A percentile compares a stretch with the other conserved stretches of the same genome.
Conservation (phyloP, 2,113 vertebrate genomes). For the Ivindomyrus marchei region DNA sequence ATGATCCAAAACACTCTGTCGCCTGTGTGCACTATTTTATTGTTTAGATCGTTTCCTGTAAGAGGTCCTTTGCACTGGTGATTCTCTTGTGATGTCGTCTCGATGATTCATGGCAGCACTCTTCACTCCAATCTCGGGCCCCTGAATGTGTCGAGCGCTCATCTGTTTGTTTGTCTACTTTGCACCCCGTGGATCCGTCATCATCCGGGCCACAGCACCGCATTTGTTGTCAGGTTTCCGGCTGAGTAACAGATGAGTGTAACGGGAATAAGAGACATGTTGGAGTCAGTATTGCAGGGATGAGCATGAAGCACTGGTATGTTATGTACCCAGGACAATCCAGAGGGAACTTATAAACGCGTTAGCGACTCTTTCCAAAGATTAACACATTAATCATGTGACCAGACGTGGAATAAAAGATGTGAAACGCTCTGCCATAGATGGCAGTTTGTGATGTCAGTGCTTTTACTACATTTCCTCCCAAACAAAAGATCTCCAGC, state of each 20-base stretch:
- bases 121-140: neutral
- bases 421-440: neutral
- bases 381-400: neutral
- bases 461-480: conserved; percentile 25
- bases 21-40: neutral
- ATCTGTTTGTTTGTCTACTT: neutral
- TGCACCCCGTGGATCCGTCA: too few relatives aligned
- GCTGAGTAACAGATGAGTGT: neutral
- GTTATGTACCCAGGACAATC: neutral
- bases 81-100: neutral
- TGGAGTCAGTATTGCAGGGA: neutral
- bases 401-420: neutral
- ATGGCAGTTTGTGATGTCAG: neutral
- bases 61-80: neutral
- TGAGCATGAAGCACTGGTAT: neutral
- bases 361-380: neutral
- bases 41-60: neutral
- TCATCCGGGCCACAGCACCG: neutral
- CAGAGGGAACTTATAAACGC: neutral
- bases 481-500: conserved; percentile 48
- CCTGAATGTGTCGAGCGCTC: neutral
- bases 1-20: neutral
- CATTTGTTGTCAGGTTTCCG: neutral
- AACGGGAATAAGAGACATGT: neutral
- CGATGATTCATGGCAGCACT: neutral